Base-by-base conservation (phyloP, 2,113 vertebrate genomes). In the crab-eating macaque (Macaca fascicularis) region DNA sequence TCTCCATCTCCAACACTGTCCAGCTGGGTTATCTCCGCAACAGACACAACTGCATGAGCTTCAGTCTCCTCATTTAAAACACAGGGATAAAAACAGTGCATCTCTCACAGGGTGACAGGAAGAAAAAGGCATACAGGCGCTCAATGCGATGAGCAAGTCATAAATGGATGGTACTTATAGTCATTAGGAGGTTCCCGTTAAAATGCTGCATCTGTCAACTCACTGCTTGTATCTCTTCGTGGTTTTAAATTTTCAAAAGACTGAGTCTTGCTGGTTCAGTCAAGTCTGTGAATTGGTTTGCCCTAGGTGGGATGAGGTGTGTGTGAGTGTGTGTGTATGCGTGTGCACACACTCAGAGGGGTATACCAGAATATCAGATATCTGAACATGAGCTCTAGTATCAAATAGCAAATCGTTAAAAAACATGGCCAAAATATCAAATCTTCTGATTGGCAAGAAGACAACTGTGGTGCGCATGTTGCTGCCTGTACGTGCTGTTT, bases 281-380 rank as follows among this genome's bases (percentile, higher is more conserved):
- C 38, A 64, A 17, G 38, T 17, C 27, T 70, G 43, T 52, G 57
- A 50, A 88, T 81, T 52, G 70, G 45, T 88, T 80, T 96, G 35
- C 43, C 40, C 17, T 35, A 35, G 55, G 38, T 11, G n/a, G 12
- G 78, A 20, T 74, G 40, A 86, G 27, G 70, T 1, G 4, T 57
- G 19, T 55, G 43, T 38, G 43, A 35, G 35, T n/a, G 27, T 48
- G 35, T 22, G 11, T n/a, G 14, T 23, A 1, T 45, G 1, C 23
- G 6, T 30, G 23, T 8, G 27, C 3, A 30, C 4, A 8, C 1
- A 4, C 25, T 14, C 2, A 4, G n/a, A 69, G 35, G 12, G 2
- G 5, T 27, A 25, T n/a, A 6, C 22, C 30, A 30, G 80, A 11
- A 35, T n/a, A 16, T 52, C 40, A 45, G 81, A 69, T 38, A 25